Conservation (phyloP, 2,888 invertebrate species). For the Sylvicola cinctus region DNA sequence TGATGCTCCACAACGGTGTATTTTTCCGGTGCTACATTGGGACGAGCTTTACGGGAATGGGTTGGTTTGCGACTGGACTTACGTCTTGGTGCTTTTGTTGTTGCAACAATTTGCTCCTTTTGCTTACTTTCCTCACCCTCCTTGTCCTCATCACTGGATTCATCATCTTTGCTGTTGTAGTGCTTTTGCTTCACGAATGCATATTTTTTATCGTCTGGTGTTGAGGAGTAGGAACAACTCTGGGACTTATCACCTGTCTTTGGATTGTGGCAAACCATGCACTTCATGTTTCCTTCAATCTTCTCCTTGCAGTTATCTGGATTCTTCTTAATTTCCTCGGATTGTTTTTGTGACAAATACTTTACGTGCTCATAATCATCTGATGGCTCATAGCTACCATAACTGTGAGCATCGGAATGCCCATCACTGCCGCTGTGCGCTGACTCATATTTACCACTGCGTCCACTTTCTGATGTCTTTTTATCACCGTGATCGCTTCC, state of each 20-base stretch:
- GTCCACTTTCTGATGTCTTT: neutral
- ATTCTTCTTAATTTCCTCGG: conserved; percentile 37
- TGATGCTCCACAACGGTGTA: neutral
- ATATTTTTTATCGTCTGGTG: conserved; percentile 48
- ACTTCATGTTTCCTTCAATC: conserved; percentile 30
- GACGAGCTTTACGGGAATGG: neutral
- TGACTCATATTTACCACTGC: neutral
- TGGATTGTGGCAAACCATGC: conserved; percentile 51
- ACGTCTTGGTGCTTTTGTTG: neutral
- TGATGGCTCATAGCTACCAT: conserved; percentile 30
- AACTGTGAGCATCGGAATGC: conserved; percentile 28
- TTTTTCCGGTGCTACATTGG: neutral
- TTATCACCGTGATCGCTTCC: neutral
- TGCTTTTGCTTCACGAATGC: conserved; percentile 43
- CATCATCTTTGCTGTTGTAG: conserved; percentile 32
- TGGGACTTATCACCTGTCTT: conserved; percentile 58
- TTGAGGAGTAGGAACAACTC: conserved; percentile 56
- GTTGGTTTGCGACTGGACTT: neutral
- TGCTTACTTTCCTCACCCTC: conserved; percentile 4
- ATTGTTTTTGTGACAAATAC: conserved; percentile 37
- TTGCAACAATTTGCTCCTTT: neutral
- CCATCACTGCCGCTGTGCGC: neutral
- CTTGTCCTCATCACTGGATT: conserved; percentile 7
- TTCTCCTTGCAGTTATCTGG: conserved; percentile 37
- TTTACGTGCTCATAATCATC: conserved; percentile 35